Evolutionary conservation across 2,888 invertebrate genomes (phyloP).

Genomic region (Meloe dianella): DNA sequence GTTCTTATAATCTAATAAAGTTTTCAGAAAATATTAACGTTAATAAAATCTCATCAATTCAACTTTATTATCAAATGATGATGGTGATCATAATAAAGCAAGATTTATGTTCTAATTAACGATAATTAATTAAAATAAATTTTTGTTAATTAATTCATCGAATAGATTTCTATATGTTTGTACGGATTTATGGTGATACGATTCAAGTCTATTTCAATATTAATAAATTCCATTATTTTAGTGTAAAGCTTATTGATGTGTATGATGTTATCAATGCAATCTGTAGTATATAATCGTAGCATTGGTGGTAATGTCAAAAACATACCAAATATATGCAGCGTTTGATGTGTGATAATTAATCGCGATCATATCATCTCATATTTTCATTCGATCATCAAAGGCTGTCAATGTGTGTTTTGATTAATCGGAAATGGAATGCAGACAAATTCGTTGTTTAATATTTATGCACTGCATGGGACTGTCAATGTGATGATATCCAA

Average conservation of each 20-base stretch:
- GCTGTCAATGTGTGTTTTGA: slow-evolving; percentile 49
- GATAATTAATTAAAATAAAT: not conserved
- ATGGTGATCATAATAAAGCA: not conserved
- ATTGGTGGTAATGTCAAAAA: slow-evolving; percentile 47
- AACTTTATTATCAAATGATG: slow-evolving; percentile 19
- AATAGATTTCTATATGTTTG: slow-evolving; percentile 32
- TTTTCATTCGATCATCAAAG: slow-evolving; percentile 54
- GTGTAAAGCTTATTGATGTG: slow-evolving; percentile 45
- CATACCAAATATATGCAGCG: slow-evolving; percentile 41
- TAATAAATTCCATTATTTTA: slow-evolving; percentile 51
- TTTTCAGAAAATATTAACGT: slow-evolving; percentile 4
- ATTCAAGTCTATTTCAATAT: slow-evolving; percentile 39
- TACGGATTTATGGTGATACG: no score
- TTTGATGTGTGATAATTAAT: slow-evolving; percentile 55
- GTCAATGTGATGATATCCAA: slow-evolving; percentile 14
- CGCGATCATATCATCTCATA: slow-evolving; percentile 52
- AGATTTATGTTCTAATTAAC: not conserved
- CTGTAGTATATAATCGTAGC: slow-evolving; percentile 19
- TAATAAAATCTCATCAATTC: slow-evolving; percentile 25
- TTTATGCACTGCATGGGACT: slow-evolving; percentile 28
- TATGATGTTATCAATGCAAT: slow-evolving; percentile 42
- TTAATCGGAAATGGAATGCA: slow-evolving; percentile 47
- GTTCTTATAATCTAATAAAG: not conserved
- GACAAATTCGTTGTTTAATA: slow-evolving; percentile 39
- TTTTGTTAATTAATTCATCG: slow-evolving; percentile 45